Conservation (phyloP, 1,140 invertebrate genomes). For the Odontomachus brunneus region DNA sequence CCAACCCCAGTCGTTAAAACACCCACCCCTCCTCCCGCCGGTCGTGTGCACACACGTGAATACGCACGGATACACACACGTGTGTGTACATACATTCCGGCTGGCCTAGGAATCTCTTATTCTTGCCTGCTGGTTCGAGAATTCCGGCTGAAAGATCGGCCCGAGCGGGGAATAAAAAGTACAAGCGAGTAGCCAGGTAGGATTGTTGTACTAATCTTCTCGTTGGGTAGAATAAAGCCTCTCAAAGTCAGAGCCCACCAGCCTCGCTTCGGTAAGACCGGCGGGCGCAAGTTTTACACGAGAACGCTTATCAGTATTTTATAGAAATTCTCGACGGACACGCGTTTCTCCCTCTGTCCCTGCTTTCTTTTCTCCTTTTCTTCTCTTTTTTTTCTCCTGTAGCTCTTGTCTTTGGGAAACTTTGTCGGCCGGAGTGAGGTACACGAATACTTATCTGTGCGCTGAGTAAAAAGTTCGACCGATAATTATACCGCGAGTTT, state of each 20-base stretch:
- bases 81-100: neutral
- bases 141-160: slow-evolving; percentile 17
- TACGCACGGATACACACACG: neutral
- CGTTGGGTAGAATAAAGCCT: neutral
- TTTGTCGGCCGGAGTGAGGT: neutral
- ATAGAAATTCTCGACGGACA: slow-evolving; percentile 47
- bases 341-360: neutral
- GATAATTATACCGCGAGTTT: slow-evolving; percentile 43
- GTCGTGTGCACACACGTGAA: neutral
- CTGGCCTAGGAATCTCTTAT: slow-evolving; percentile 23
- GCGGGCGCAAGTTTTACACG: slow-evolving; percentile 5
- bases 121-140: neutral
- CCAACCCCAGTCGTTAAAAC: slow-evolving; percentile 61
- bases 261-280: neutral
- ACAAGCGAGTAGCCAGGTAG: slow-evolving; percentile 2
- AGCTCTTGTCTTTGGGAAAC: slow-evolving; percentile 10
- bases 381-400: neutral
- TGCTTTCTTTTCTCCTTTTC: neutral
- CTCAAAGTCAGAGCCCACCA: neutral
- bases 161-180: slow-evolving; percentile 25
- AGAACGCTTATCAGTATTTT: slow-evolving; percentile 42
- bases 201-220: slow-evolving; percentile 24
- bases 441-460: slow-evolving; percentile 4
- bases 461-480: slow-evolving; percentile 56
- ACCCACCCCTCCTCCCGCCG: neutral